A percentile compares a stretch with the other conserved stretches of the same genome.
phyloP scores from a whole-genome alignment of 2,888 invertebrate genomes.

The Eupithecia insigniata region DNA sequence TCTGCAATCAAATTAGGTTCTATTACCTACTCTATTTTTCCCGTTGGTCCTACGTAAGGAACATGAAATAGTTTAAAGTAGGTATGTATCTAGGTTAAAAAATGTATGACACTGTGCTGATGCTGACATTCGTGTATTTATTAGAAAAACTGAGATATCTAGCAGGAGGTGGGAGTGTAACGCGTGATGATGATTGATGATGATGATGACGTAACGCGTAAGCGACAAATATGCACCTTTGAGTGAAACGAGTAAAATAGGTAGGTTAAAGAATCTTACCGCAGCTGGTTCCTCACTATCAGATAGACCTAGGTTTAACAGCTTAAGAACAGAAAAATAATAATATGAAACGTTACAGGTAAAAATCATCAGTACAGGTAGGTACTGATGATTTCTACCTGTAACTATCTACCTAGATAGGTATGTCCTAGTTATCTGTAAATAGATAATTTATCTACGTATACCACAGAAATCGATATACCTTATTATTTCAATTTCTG shows the following conservation, averaged over 20 bases:
- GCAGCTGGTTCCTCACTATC: constrained; percentile 69
- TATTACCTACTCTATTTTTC: background rate
- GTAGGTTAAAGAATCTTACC: constrained; percentile 58
- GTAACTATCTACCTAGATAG: background rate
- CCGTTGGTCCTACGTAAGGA: background rate
- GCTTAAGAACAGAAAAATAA: constrained; percentile 60
- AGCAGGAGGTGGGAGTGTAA: background rate
- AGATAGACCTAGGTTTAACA: constrained; percentile 74
- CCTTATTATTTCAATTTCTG: too few relatives aligned
- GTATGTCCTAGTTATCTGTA: background rate
- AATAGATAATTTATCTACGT: background rate
- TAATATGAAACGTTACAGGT: background rate
- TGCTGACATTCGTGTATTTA: background rate
- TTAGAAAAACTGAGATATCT: background rate
- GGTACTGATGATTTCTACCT: too few relatives aligned
- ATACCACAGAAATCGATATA: too few relatives aligned
- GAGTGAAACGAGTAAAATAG: background rate
- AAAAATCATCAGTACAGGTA: background rate
- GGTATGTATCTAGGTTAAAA: background rate
- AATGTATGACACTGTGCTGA: background rate
- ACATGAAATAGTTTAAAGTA: background rate
- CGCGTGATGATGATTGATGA: background rate
- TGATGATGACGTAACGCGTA: background rate
- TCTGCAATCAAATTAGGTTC: constrained; percentile 68
- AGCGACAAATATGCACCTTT: background rate